phyloP scores from a whole-genome alignment of 1,140 invertebrate species.

The Amphibalanus amphitrite region DNA sequence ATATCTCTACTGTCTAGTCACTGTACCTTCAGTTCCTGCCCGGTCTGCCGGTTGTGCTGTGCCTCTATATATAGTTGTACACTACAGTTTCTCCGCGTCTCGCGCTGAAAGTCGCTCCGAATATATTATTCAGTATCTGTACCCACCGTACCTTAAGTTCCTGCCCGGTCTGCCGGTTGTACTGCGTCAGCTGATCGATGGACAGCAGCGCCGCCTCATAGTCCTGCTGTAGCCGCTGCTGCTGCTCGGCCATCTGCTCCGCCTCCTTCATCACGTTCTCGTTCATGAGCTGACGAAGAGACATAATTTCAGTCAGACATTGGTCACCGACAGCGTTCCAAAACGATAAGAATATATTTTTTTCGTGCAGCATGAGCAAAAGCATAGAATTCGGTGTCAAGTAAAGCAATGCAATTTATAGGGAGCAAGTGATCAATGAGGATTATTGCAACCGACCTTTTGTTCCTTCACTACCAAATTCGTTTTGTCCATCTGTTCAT shows the following conservation, averaged over 20 bases:
- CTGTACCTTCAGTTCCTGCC: neutral
- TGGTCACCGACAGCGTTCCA: no score
- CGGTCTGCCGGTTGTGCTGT: neutral
- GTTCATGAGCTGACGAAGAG: neutral
- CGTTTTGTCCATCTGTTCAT: neutral
- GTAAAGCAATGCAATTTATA: no score
- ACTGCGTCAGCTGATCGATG: neutral
- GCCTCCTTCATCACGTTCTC: neutral
- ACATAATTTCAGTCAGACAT: no score
- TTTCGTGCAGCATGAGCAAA: no score
- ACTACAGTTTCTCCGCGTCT: neutral
- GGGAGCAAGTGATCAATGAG: no score
- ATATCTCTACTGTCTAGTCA: no score
- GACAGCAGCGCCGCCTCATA: neutral
- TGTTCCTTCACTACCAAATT: neutral
- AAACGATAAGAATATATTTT: no score
- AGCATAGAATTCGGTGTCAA: no score
- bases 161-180: neutral
- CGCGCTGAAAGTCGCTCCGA: neutral
- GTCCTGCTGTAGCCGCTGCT: slow-evolving; percentile 1
- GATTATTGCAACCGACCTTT: neutral
- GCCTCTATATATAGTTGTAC: no score
- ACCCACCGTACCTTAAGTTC: neutral
- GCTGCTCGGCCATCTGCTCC: slow-evolving; percentile 9
- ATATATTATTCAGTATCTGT: no score